These are phyloP conservation scores for Gastrophryne carolinensis DNA, from an alignment of 2,797 vertebrate species.

Conservation along the genomic window DNA sequence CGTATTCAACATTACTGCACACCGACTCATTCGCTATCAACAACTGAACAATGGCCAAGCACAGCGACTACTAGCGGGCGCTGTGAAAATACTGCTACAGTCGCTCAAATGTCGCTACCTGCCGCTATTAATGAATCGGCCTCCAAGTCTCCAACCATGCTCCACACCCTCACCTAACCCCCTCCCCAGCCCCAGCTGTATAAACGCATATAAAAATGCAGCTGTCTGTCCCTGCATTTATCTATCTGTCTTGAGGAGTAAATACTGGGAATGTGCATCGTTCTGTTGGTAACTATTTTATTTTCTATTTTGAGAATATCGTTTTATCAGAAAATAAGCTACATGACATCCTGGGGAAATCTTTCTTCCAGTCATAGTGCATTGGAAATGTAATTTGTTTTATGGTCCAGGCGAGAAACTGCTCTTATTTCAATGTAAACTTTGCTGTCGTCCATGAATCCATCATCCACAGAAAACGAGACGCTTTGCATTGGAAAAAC, in stretches of 20 bases:
- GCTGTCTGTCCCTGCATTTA: not conserved
- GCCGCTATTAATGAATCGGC: no score
- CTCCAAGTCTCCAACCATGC: no score
- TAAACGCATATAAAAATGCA: not conserved
- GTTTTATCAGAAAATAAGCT: conserved; percentile 18
- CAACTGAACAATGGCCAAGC: no score
- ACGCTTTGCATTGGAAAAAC: conserved; percentile 13
- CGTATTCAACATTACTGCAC: no score
- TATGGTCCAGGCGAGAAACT: not conserved
- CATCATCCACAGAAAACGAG: conserved; percentile 4
- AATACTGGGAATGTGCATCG: not conserved
- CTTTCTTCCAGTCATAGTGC: conserved; percentile 4
- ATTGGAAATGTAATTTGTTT: conserved; percentile 23
- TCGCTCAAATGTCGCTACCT: no score
- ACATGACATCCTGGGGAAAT: conserved; percentile 1
- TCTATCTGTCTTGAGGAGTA: not conserved
- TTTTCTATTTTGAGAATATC: conserved; percentile 6
- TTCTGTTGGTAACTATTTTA: not conserved
- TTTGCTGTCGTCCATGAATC: not conserved
- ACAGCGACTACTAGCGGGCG: no score
- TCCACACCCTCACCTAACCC: no score
- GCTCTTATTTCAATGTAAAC: conserved; percentile 27
- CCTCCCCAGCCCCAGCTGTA: no score
- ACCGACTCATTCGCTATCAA: no score
- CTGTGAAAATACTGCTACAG: no score